Conservation (phyloP, 2,113 vertebrate species). For the Drymodes brunneopygia region DNA sequence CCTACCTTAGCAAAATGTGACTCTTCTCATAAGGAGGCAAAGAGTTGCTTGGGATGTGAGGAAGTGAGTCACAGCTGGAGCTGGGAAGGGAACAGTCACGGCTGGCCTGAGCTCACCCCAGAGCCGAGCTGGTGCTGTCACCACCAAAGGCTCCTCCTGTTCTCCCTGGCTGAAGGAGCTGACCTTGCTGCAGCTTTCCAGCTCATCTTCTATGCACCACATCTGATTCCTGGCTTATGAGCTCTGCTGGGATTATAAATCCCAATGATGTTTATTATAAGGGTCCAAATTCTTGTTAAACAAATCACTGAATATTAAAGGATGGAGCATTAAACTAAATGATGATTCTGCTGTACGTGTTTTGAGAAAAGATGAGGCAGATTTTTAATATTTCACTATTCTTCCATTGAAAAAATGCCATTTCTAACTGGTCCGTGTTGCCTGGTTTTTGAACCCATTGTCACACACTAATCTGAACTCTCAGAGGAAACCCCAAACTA, state of each 20-base stretch:
- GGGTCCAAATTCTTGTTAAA: not conserved
- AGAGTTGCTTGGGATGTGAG: not conserved
- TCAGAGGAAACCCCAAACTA: not conserved
- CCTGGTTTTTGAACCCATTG: not conserved
- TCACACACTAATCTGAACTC: not conserved
- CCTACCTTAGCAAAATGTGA: not conserved
- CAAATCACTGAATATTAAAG: not conserved
- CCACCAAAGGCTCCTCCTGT: not conserved
- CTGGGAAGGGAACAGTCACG: not conserved
- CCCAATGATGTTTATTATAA: not conserved
- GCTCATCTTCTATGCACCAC: not conserved
- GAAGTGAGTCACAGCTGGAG: not conserved
- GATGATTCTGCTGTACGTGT: not conserved
- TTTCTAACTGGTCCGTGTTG: not conserved
- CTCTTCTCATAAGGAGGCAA: fast-evolving
- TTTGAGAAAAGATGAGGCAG: not conserved
- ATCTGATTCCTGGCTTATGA: not conserved
- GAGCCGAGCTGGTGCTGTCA: not conserved
- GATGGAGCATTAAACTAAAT: not conserved
- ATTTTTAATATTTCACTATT: not conserved
- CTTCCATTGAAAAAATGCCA: not conserved
- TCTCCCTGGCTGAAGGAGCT: not conserved
- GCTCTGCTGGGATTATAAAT: not conserved
- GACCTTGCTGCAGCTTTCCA: not conserved
- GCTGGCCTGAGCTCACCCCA: not conserved